A percentile compares a stretch with the other conserved stretches of the same genome.
Conservation (phyloP, 2,888 invertebrate genomes). For the Rhimphoctona megacephalus region DNA sequence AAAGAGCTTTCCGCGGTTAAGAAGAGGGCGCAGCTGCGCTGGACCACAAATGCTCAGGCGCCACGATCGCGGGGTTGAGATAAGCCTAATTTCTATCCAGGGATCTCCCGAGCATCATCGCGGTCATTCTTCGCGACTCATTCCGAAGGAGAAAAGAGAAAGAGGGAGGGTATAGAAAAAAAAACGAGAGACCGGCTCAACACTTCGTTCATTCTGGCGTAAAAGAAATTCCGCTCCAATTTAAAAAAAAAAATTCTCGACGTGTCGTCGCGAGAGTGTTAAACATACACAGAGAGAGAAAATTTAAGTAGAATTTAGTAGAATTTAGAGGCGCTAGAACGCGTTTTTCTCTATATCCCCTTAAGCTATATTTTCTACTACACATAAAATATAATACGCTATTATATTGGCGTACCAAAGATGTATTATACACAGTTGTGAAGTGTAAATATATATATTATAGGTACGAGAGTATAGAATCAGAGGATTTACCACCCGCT, state of each 20-base stretch:
- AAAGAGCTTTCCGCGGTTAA: slow-evolving; percentile 37
- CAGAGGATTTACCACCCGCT: slow-evolving; percentile 73
- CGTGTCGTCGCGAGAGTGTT: slow-evolving; percentile 58
- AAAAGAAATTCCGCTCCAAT: slow-evolving; percentile 81
- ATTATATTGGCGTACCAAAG: slow-evolving; percentile 50
- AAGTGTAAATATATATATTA: slow-evolving; percentile 60
- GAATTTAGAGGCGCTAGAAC: slow-evolving; percentile 66
- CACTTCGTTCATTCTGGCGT: slow-evolving; percentile 53
- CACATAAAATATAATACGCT: slow-evolving; percentile 43
- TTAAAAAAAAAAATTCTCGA: slow-evolving; percentile 61
- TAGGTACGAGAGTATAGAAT: slow-evolving; percentile 59
- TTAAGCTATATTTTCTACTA: slow-evolving; percentile 29
- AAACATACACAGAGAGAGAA: slow-evolving; percentile 64
- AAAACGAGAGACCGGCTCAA: slow-evolving; percentile 34
- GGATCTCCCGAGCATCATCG: slow-evolving; percentile 56
- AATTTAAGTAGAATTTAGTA: slow-evolving; percentile 41
- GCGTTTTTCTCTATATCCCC: slow-evolving; percentile 47
- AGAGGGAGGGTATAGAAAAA: slow-evolving; percentile 26
- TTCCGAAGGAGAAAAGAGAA: slow-evolving; percentile 58
- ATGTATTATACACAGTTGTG: slow-evolving; percentile 43
- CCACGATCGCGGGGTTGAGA: slow-evolving; percentile 78
- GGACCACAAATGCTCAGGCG: slow-evolving; percentile 69
- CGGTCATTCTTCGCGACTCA: slow-evolving; percentile 64
- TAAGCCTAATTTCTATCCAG: slow-evolving; percentile 82
- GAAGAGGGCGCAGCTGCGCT: slow-evolving; percentile 65